Base-by-base conservation (phyloP, 2,113 vertebrate species). In the Vidua macroura region DNA sequence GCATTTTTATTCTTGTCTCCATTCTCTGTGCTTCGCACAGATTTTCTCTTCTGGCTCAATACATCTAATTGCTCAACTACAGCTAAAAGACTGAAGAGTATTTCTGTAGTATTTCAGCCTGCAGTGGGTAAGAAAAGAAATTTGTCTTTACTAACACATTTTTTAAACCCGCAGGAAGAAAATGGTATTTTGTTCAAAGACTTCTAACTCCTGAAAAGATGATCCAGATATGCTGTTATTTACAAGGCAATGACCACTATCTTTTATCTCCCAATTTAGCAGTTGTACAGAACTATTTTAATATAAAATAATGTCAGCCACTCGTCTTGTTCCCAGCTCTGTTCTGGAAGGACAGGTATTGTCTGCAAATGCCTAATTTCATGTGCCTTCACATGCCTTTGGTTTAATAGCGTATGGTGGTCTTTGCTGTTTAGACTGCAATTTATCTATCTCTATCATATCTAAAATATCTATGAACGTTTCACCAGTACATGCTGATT, bases 111-210 rank as follows among this genome's bases (percentile, higher is more conserved):
- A 72, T 83, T 92, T 44, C 49, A 60, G 62, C 13, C 53, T 64
- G 21, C 30, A 76, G 6, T 27, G 27, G 5, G 1, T 76, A 76
- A 64, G 41, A 72, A 74, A 90, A 46, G 6, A 25, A 75, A 51
- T 23, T 6, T 7, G 5, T 48, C 23, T 48, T 52, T 81, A 73
- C 8, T 27, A 59, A 69, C 0, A 0, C 18, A 19, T 37, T 51
- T 86, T 86, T 33, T 91, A 83, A 92, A 56, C 10, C 10, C 6
- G 52, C 24, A 73, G n/a, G 24, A 91, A 86, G 9, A 69, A 74
- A 73, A 73, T 9, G 5, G 9, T 56, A 43, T 80, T 80, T 80
- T 35, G 6, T 69, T 91, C 58, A 91, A 92, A 83, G 27, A 12
- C 43, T 84, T 23, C 20, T 2, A 28, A 31, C 24, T 78, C 9